Conservation (phyloP, 2,888 invertebrate species). For the Acanthopleura granulata region DNA sequence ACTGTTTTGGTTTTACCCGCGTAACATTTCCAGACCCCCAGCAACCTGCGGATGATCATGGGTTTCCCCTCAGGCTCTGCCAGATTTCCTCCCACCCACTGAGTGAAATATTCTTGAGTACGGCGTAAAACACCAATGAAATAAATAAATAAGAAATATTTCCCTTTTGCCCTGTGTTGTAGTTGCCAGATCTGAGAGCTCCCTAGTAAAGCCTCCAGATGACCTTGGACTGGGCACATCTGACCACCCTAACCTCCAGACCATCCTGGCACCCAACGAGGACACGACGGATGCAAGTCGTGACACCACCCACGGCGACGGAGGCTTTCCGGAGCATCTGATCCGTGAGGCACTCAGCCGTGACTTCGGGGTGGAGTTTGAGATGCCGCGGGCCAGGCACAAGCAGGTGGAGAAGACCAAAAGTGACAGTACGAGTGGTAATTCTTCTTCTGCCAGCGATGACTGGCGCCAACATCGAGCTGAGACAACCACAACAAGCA, state of each 20-base stretch:
- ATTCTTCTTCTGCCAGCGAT: not conserved
- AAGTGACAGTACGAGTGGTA: slow-evolving; percentile 37
- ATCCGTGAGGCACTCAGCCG: not conserved
- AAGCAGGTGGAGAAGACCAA: slow-evolving; percentile 27
- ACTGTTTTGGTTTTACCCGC: too few species aligned
- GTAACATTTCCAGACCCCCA: too few species aligned
- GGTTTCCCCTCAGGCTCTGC: too few species aligned
- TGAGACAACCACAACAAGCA: slow-evolving; percentile 16
- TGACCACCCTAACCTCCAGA: not conserved
- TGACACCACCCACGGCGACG: not conserved
- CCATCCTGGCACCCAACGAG: not conserved
- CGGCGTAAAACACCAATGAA: too few species aligned
- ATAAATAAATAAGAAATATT: too few species aligned
- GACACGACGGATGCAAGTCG: not conserved
- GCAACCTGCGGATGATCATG: too few species aligned
- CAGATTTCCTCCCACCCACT: too few species aligned
- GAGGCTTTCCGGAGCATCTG: not conserved
- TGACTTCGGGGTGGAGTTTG: slow-evolving; percentile 17
- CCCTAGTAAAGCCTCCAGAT: not conserved
- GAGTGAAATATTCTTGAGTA: too few species aligned
- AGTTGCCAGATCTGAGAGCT: not conserved
- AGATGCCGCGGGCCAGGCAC: slow-evolving; percentile 19
- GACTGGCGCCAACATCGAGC: not conserved
- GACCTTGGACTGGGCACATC: not conserved
- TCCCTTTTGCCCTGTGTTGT: not conserved